Evolutionary conservation across 2,797 vertebrate genomes (phyloP).

Genomic region (Bovichtus diacanthus): DNA sequence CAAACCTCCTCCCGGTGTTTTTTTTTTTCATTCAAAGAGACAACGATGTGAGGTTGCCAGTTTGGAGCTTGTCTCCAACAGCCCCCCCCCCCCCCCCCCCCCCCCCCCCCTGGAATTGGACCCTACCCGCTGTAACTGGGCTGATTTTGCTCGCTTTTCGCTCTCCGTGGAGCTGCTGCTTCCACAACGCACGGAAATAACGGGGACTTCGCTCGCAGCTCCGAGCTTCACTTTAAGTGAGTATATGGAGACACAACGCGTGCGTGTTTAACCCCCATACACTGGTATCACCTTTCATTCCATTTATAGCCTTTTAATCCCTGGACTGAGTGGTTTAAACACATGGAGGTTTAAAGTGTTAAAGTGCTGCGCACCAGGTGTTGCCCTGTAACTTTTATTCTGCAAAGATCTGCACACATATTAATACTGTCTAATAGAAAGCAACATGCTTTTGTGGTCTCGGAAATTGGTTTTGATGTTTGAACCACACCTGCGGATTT

Average conservation of each 20-base stretch:
- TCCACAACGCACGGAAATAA: slow-evolving; percentile 22
- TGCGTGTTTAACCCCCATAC: neutral
- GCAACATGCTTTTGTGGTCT: neutral
- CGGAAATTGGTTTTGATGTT: neutral
- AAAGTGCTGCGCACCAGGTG: slow-evolving; percentile 55
- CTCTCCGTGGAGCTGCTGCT: slow-evolving; percentile 7
- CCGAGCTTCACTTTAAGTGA: slow-evolving; percentile 52
- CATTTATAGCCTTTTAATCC: slow-evolving; percentile 37
- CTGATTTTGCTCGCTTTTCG: neutral
- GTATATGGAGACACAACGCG: slow-evolving; percentile 32
- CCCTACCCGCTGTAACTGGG: slow-evolving; percentile 20
- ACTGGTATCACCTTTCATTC: neutral
- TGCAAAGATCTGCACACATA: slow-evolving; percentile 3
- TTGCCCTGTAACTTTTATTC: slow-evolving; percentile 63
- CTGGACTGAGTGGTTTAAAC: slow-evolving; percentile 5
- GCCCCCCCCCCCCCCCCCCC: too few species aligned
- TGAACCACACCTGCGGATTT: neutral
- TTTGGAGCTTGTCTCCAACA: slow-evolving; percentile 32
- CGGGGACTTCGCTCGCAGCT: slow-evolving; percentile 39
- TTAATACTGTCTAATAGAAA: too few species aligned
- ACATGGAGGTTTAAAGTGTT: slow-evolving; percentile 33
- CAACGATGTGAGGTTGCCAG: slow-evolving; percentile 45
- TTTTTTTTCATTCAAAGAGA: slow-evolving; percentile 6
- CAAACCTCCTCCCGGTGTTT: slow-evolving; percentile 10
- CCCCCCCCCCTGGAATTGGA: slow-evolving; percentile 34